Base-by-base conservation (phyloP, 2,888 invertebrate species). In the Gerris lacustris region DNA sequence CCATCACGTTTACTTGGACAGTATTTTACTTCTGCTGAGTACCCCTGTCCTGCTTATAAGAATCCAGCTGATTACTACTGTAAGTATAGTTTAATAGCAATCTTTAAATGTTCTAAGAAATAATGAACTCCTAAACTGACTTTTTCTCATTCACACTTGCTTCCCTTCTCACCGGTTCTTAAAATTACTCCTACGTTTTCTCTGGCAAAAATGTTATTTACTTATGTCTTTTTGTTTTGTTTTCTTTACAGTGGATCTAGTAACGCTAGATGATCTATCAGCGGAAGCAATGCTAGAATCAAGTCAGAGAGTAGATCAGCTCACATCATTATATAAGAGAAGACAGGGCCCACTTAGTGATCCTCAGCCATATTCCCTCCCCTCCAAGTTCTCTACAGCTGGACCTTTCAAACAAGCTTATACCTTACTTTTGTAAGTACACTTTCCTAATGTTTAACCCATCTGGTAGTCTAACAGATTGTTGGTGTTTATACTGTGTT, bases 1-100 rank as follows among this genome's bases (percentile, higher is more conserved):
- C 87, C 89, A 77, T 85, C 95, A 77, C 85, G 91, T 77, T 92
- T 94, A 80, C 90, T 96, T 89, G 86, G 95, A 79, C 89, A 92
- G 78, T 96, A 96, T 83, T 96, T 96, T 82, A 91, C 90, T 70
- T 87, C 88, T 69, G 87, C 89, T 6, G 95, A 96, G 78, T 96
- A 94, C 82, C 95, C 96, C 4, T 96, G 96, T 80, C 96, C 96
- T 15, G 91, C 94, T 0, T 96, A 92, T 80, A 96, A 96, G 82
- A 96, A 96, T 79, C 96, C 96, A 68, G 94, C 95, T 0, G 96
- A 96, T 83, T 96, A 96, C 80, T 96, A 96, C 80, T 84, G 92
- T 93, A 82, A 87, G 90, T 85, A 72, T 55, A 64, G 15, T 55
- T 55, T 55, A 55, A 55, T 55, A 55, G 1, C 15, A 55, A 55